Base-by-base conservation (phyloP, 2,888 invertebrate genomes). In the Leptinotarsa juncta region DNA sequence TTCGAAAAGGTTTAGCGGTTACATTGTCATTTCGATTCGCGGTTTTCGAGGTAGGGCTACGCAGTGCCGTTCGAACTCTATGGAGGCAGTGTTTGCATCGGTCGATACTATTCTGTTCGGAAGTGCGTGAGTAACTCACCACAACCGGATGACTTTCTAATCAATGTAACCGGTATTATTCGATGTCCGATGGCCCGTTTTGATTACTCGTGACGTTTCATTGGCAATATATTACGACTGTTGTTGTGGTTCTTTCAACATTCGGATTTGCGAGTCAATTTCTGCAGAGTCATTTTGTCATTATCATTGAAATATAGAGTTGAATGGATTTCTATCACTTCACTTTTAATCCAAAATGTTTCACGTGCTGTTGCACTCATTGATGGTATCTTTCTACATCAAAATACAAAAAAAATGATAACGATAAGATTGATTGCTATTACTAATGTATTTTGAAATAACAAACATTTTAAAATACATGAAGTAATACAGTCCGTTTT, bases 181-280 rank as follows among this genome's bases (percentile, higher is more conserved):
- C 73, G 74, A 78, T 74, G 72, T 72, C 69, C 70, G 74, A 71
- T 74, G 70, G 72, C 51, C 32, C 73, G 77, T 75, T 77, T 77
- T 69, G 77, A 73, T 75, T 57, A 57, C 23, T 57, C 23, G 23
- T 57, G 57, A 57, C 57, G 23, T 2, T 20, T 12, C 4, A 57
- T 20, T 57, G 23, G 23, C 20, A 57, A 57, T 57, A 57, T 20
- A 7, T 23, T 20, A 26, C 4, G 15, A 4, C 57, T 23, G 26
- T 57, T 53, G 53, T 53, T 57, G 57, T 57, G 57, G 57, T 57
- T 26, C 20, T 23, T 57, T 23, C 14, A 23, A 20, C 57, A 23
- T 57, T 57, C 20, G 14, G 14, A 53, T 67, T 67, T n/a, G 49
- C 51, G 15, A 16, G 10, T 42, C 42, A 2, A 42, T 42, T 42